Conservation (phyloP, 2,113 vertebrate genomes). For the Coptodon rendalli region DNA sequence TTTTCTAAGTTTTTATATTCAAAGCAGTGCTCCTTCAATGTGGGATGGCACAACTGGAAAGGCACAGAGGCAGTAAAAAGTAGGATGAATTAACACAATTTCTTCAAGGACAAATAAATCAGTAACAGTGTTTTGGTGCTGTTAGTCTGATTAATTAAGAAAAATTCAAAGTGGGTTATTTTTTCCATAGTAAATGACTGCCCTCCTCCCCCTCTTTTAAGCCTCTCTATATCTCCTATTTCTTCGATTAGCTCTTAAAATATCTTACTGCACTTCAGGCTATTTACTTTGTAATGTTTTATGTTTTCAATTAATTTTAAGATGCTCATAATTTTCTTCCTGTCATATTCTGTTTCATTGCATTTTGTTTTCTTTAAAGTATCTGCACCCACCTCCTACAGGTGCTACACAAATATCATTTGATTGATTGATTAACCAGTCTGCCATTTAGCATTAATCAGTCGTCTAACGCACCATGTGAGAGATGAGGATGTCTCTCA, state of each 20-base stretch:
- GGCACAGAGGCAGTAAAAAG: background rate
- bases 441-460: background rate
- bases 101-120: background rate
- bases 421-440: background rate
- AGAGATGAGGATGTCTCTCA: background rate
- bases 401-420: background rate
- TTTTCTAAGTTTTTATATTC: background rate
- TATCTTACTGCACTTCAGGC: background rate
- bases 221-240: background rate
- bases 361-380: background rate
- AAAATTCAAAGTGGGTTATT: background rate
- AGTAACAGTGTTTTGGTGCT: background rate
- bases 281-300: background rate
- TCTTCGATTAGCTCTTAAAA: background rate
- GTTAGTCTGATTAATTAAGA: background rate
- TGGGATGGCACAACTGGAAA: background rate
- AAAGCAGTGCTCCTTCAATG: background rate
- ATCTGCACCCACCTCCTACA: background rate
- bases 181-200: background rate
- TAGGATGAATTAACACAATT: background rate
- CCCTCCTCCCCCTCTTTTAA: background rate
- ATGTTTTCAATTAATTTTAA: background rate
- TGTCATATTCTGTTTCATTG: background rate
- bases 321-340: background rate
- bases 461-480: background rate